Evolutionary conservation across 2,113 vertebrate genomes (phyloP).

Genomic region (Madoqua kirkii): DNA sequence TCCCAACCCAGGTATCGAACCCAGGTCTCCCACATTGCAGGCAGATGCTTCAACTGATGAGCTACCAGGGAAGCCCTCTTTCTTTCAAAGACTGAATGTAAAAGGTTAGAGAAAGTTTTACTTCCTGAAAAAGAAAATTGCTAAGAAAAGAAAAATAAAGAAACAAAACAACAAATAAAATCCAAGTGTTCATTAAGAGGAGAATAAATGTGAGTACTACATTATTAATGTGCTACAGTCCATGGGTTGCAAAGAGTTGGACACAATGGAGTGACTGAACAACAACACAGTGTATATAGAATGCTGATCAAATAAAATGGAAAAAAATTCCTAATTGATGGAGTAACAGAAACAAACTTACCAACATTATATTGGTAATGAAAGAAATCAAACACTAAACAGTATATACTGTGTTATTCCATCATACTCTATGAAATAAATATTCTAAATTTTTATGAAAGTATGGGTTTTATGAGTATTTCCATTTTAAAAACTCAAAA

Average conservation of each 20-base stretch:
- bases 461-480: neutral
- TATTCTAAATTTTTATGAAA: neutral
- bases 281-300: neutral
- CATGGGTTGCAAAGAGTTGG: neutral
- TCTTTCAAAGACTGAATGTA: neutral
- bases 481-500: neutral
- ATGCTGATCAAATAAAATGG: conserved; percentile 34
- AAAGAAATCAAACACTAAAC: neutral
- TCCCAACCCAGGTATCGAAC: too few relatives aligned
- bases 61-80: too few relatives aligned
- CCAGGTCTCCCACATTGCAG: too few relatives aligned
- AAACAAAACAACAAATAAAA: neutral
- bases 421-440: neutral
- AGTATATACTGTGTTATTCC: neutral
- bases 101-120: neutral
- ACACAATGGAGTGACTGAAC: neutral
- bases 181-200: conserved; percentile 7
- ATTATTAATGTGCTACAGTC: neutral
- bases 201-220: conserved; percentile 25
- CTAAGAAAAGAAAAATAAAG: neutral
- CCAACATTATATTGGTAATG: neutral
- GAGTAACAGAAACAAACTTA: conserved; percentile 6
- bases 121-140: conserved; percentile 27
- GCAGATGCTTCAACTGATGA: too few relatives aligned
- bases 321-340: neutral